These are phyloP conservation scores for Ostrea denselamellosa DNA, from an alignment of 1,140 invertebrate species.

Conservation along the genomic window DNA sequence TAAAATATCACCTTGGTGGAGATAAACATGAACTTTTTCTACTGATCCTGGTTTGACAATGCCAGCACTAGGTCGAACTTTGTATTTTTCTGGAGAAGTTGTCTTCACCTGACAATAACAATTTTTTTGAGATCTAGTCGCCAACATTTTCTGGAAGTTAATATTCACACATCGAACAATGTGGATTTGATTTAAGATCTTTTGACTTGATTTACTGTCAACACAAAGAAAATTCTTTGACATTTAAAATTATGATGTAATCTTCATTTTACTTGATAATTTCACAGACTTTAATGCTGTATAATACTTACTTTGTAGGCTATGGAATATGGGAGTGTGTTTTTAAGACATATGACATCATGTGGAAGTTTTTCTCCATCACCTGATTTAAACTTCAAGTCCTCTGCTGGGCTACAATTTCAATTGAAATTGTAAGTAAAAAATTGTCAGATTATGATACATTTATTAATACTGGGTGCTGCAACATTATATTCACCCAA, in stretches of 20 bases:
- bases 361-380: slow-evolving; percentile 64
- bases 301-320: slow-evolving; percentile 85
- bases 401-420: slow-evolving; percentile 71
- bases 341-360: slow-evolving; percentile 82
- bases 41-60: slow-evolving; percentile 82
- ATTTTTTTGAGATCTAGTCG: neutral
- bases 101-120: slow-evolving; percentile 85
- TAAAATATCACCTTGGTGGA: slow-evolving; percentile 71
- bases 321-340: slow-evolving; percentile 84
- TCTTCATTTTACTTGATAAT: neutral
- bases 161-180: too few relatives aligned
- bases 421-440: neutral
- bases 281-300: slow-evolving; percentile 53
- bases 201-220: neutral
- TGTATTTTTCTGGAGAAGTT: slow-evolving; percentile 92
- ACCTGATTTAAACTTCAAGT: slow-evolving; percentile 67
- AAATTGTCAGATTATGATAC: neutral
- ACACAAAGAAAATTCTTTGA: neutral
- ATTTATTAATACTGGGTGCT: too few relatives aligned
- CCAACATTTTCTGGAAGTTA: neutral
- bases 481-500: too few relatives aligned
- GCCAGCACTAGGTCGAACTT: slow-evolving; percentile 91
- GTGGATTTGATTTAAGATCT: neutral
- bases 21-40: slow-evolving; percentile 73
- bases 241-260: neutral